phyloP scores from a whole-genome alignment of 2,888 invertebrate species.

The Bimastos eiseni region DNA sequence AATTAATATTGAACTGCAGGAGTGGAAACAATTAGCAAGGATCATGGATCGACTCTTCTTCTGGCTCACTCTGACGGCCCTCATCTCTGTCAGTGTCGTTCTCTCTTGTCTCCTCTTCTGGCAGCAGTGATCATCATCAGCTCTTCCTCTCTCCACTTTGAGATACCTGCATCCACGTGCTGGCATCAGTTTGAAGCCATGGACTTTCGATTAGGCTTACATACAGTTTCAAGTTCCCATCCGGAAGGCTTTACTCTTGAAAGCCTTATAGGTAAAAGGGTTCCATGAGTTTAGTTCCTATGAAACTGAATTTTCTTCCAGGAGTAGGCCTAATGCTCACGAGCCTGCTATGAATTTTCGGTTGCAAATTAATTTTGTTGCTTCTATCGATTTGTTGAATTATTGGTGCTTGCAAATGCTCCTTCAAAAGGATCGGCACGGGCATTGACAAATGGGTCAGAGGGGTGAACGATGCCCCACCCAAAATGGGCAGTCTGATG shows the following conservation, averaged over 20 bases:
- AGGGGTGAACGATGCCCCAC: background rate
- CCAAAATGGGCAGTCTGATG: background rate
- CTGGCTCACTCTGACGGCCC: conserved; percentile 64
- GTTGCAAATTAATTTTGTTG: background rate
- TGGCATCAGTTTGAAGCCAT: background rate
- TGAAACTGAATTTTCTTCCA: background rate
- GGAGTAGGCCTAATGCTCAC: background rate
- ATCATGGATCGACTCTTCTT: conserved; percentile 66
- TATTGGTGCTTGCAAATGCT: background rate
- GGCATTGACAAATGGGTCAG: background rate
- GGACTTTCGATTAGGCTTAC: background rate
- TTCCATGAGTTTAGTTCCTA: background rate
- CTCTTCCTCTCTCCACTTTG: background rate
- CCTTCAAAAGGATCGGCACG: background rate
- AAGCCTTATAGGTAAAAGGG: background rate
- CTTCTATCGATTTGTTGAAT: background rate
- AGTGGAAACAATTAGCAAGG: conserved; percentile 64
- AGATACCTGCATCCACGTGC: background rate
- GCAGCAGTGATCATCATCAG: background rate
- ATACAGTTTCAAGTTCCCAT: background rate
- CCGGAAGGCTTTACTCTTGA: background rate
- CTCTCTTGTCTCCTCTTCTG: conserved; percentile 27
- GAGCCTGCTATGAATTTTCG: background rate
- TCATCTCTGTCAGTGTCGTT: conserved; percentile 33
- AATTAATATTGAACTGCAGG: conserved; percentile 45